A percentile compares a stretch with the other conserved stretches of the same genome.
These are phyloP conservation scores for Centropristis striata DNA, from an alignment of 2,113 vertebrate genomes.

Conservation along the genomic window DNA sequence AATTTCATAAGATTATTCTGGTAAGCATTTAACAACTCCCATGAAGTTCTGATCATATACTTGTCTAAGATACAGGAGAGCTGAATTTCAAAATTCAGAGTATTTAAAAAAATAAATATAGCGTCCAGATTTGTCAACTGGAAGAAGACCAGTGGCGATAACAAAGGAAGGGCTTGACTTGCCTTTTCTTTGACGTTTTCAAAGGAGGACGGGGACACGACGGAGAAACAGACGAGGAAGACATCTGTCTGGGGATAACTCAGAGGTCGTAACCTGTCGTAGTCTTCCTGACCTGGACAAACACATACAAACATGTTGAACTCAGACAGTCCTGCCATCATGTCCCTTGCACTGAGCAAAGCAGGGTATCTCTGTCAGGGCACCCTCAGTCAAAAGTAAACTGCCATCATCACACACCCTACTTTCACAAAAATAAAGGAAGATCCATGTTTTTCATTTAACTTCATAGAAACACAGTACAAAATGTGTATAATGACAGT, in stretches of 20 bases:
- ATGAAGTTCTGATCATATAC: not conserved
- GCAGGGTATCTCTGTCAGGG: not conserved
- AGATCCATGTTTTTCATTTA: too few relatives aligned
- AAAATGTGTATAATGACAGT: not conserved
- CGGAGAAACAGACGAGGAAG: conserved; percentile 99
- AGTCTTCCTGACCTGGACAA: conserved; percentile 97
- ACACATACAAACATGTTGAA: conserved; percentile 26
- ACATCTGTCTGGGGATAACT: conserved; percentile 99
- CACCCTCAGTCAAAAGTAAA: not conserved
- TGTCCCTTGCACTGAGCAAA: not conserved
- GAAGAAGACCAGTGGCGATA: not conserved
- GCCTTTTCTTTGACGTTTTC: conserved; percentile 99
- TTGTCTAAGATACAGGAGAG: not conserved
- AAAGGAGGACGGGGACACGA: conserved; percentile 99
- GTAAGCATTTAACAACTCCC: not conserved
- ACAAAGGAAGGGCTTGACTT: conserved; percentile 12
- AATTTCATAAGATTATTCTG: not conserved
- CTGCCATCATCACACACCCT: not conserved
- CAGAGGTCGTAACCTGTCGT: conserved; percentile 98
- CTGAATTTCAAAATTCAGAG: not conserved
- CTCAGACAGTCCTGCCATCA: not conserved
- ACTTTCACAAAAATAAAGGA: not conserved
- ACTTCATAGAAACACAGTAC: not conserved
- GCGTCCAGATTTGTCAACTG: not conserved
- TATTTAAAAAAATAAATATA: not conserved